Evolutionary conservation across 2,113 vertebrate species (phyloP).

Genomic region (Embiotoca jacksoni): DNA sequence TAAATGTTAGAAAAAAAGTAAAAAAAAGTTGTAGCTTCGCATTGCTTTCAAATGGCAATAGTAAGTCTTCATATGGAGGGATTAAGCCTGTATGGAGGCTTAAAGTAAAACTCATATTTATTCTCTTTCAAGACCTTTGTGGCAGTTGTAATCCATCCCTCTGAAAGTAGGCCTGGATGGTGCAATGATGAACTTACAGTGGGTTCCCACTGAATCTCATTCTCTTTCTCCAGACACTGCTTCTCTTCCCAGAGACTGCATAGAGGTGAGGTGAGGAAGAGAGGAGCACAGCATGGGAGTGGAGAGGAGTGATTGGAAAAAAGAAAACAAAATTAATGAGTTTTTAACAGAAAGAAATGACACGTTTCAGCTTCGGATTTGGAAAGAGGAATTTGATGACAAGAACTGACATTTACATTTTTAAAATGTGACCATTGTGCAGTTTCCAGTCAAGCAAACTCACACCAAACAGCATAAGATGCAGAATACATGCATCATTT

Average conservation of each 20-base stretch:
- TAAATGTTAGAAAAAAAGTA: background rate
- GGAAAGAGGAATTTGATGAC: slow-evolving; percentile 24
- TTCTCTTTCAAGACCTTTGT: slow-evolving; percentile 38
- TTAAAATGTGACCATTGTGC: slow-evolving; percentile 16
- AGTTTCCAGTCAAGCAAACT: slow-evolving; percentile 3
- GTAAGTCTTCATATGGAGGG: slow-evolving; percentile 23
- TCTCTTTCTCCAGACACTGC: slow-evolving; percentile 85
- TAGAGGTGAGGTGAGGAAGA: slow-evolving; percentile 4
- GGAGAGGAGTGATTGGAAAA: background rate
- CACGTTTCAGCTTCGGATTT: slow-evolving; percentile 47
- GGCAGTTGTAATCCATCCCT: slow-evolving; percentile 50
- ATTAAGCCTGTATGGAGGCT: slow-evolving; percentile 44
- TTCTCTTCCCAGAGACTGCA: slow-evolving; percentile 89
- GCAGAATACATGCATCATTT: background rate
- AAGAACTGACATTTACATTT: background rate
- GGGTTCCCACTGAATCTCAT: slow-evolving; percentile 83
- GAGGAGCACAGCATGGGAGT: background rate
- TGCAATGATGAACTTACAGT: slow-evolving; percentile 84
- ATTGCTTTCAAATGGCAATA: slow-evolving; percentile 11
- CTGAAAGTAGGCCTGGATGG: slow-evolving; percentile 37
- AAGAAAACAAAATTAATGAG: slow-evolving; percentile 16
- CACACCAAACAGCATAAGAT: background rate
- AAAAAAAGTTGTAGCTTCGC: slow-evolving; percentile 14
- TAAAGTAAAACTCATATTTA: slow-evolving; percentile 55
- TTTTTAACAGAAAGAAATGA: slow-evolving; percentile 12